Evolutionary conservation across 2,113 vertebrate genomes (phyloP), one percentile per base, ranked within the genome.

Genomic region (Bos javanicus): DNA sequence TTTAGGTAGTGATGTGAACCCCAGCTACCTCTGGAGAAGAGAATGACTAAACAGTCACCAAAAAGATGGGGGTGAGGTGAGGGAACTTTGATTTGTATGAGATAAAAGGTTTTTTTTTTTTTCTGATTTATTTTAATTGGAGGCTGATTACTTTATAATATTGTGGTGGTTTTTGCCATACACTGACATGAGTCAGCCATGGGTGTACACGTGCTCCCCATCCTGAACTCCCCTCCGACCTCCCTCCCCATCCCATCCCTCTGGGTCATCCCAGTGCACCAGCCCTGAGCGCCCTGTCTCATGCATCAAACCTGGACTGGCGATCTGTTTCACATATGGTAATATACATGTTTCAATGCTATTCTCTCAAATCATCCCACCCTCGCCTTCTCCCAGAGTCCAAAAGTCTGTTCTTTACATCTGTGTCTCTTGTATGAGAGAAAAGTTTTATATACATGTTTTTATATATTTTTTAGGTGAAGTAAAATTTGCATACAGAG

Each of bases 251-350:
- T 67, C 64, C 64, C 17, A 36, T 5, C n/a, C 33, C 17, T 36
- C 64, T 10, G 64, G 64, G 17, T 36, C n/a, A 0, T 21, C 64
- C 64, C 33, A 36, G 2, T 36, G 64, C 17, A 21, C 64, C 33
- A 36, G 33, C 17, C 33, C 64, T 11, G 8, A 36, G 64, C 8
- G 0, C 33, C 16, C 17, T 36, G 64, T 67, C 33, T 67, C 64
- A 67, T n/a, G 64, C 8, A 19, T 9, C 0, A 17, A 36, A 36
- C 64, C 64, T 36, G 33, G 33, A 10, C 64, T 67, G 64, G 33
- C 0, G 8, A 36, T 67, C 33, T 19, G 16, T 5, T 67, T 36
- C 4, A 67, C 33, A 19, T 10, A n/a, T 67, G 33, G 8, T 19
- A 67, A n/a, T n/a, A 21, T 19, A 67, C 33, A n/a, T 67, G 33